phyloP scores from a whole-genome alignment of 2,113 vertebrate genomes.

The Lagenorhynchus albirostris region DNA sequence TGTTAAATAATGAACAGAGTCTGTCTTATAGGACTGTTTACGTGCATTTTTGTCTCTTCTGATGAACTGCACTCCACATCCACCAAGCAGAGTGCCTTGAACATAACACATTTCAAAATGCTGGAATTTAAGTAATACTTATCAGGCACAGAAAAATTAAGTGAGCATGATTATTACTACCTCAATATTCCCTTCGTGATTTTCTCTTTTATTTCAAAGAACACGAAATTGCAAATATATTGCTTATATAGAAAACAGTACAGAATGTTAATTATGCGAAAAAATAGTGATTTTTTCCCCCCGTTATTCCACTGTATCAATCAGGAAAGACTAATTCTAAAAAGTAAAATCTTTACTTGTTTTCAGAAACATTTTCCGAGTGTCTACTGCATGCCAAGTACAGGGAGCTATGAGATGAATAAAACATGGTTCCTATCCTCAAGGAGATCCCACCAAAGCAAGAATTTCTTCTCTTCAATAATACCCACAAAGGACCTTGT shows the following conservation, averaged over 20 bases:
- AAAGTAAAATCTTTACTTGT: not conserved
- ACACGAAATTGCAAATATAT: not conserved
- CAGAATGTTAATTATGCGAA: not conserved
- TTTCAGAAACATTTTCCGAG: not conserved
- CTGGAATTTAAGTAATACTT: not conserved
- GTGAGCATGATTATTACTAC: not conserved
- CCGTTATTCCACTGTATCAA: not conserved
- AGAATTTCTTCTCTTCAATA: not conserved
- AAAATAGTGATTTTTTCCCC: not conserved
- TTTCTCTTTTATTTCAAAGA: constrained; percentile 17
- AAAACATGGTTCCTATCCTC: not conserved
- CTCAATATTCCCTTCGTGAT: not conserved
- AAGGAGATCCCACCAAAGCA: not conserved
- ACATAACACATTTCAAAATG: not conserved
- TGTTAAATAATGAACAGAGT: not conserved
- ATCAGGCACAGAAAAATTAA: not conserved
- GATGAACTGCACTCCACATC: not conserved
- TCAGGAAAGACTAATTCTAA: not conserved
- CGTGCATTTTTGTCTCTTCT: not conserved
- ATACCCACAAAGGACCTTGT: not conserved
- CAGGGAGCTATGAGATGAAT: not conserved
- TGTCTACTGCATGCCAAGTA: not conserved
- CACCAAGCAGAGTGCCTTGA: not conserved
- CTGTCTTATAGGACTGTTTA: not conserved
- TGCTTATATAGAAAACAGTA: not conserved